Base-by-base conservation (phyloP, 2,888 invertebrate species). In the Odontocerum albicorne region DNA sequence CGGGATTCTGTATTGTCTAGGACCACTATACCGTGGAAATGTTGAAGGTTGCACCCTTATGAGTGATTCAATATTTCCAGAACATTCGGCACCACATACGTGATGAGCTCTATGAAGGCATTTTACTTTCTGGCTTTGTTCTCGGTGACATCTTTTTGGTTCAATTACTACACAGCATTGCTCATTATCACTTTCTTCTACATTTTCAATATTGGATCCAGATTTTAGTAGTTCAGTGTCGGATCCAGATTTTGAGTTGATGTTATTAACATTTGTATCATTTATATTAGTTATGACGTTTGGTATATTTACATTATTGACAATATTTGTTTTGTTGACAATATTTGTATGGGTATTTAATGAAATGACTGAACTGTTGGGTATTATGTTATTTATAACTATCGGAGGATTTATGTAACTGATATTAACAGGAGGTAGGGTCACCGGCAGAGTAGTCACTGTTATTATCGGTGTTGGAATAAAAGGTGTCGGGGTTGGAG, bases 291-390 rank as follows among this genome's bases (percentile, higher is more conserved):
- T 68, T 1, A 72, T 70, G 15, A 72, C 64, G 57, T 73, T 71
- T 15, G 72, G 66, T 6, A 68, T 39, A 51, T 72, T 71, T 0
- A 72, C 72, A 53, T 69, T 71, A 56, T 72, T 72, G 27, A 72
- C 68, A 6, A 72, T 62, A 53, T 72, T 73, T 22, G 70, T 69
- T 21, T 73, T 68, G 12, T 72, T 73, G 2, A 73, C 66, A 2
- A 70, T 72, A 1, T 71, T 39, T 16, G 20, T 16, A 7, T 16
- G 38, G 8, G 16, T 15, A 17, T 4, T 38, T n/a, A n/a, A n/a
- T n/a, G n/a, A n/a, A n/a, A n/a, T n/a, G n/a, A n/a, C n/a, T n/a
- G n/a, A n/a, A n/a, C n/a, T n/a, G n/a, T n/a, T n/a, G n/a, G n/a
- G n/a, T n/a, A n/a, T n/a, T n/a, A n/a, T n/a, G n/a, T n/a, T n/a